A percentile compares a stretch with the other conserved stretches of the same genome.
Conservation (phyloP, 1,140 invertebrate species). For the Mizuhopecten yessoensis region DNA sequence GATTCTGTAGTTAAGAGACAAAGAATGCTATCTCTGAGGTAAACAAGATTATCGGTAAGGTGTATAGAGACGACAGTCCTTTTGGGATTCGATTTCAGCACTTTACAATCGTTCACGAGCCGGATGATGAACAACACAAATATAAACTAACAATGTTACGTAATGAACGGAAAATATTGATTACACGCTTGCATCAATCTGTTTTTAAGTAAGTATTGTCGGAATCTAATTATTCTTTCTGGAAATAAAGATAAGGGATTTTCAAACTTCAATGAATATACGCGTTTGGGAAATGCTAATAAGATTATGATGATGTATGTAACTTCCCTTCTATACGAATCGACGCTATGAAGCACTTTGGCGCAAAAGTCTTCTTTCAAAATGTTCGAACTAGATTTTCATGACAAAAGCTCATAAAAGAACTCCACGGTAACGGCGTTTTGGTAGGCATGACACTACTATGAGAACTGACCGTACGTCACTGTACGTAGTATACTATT, state of each 20-base stretch:
- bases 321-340: too few species aligned
- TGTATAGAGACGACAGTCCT: neutral
- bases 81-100: neutral
- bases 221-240: neutral
- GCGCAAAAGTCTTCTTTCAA: too few species aligned
- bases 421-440: too few species aligned
- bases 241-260: neutral
- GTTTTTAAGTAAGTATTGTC: neutral
- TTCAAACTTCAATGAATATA: neutral
- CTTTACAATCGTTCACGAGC: neutral
- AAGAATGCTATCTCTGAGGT: neutral
- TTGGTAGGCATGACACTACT: neutral
- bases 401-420: too few species aligned
- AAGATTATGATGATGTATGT: too few species aligned
- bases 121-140: neutral
- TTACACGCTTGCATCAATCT: too few species aligned
- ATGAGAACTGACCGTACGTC: too few species aligned
- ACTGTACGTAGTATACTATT: too few species aligned
- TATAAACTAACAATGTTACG: neutral
- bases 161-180: neutral
- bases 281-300: too few species aligned
- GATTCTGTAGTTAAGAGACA: neutral
- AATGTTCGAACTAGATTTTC: too few species aligned
- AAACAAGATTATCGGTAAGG: neutral
- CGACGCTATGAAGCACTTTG: too few species aligned